Evolutionary conservation across 2,113 vertebrate species (phyloP), one percentile per base, ranked within the genome.

Genomic region (Platysteira castanea): DNA sequence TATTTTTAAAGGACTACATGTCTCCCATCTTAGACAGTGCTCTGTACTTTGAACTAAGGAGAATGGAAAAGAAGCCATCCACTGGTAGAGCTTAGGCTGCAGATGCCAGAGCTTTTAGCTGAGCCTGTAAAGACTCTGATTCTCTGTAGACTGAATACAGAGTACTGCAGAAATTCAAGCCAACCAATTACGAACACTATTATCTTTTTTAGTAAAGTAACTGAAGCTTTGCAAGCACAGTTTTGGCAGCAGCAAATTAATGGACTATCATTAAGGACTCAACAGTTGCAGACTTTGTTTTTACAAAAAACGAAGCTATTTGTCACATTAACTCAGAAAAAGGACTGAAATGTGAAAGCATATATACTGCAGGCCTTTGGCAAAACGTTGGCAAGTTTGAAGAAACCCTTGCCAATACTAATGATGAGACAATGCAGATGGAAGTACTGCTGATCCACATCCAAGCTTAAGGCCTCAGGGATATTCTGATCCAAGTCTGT

Each of bases 201-300:
- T 70, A 81, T 91, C 84, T 94, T 76, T 61, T 75, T 87, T 49
- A 84, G 33, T 44, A 53, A 84, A 90, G 23, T 71, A 85, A 94
- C 56, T 84, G 69, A 89, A 87, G 80, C 73, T 87, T 89, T 94
- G 68, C 69, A 94, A 89, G 60, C 46, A 60, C 13, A 46, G 44
- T 64, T 96, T 92, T 94, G 80, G 84, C 81, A 95, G 87, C 56
- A 87, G 37, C 19, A 96, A 92, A 81, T 91, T 84, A 54, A 93
- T 46, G 60, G 41, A 49, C 81, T 89, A 53, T 87, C 60, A 84
- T 87, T 81, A 95, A 91, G 52, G 73, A 68, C 24, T 56, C 41
- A 82, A 89, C 60, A 82, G 73, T 95, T 65, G 42, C 84, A 87
- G 73, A 92, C 56, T 84, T 94, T 67, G 60, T 87, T 86, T 94